Percentiles rank a stretch among this genome's conserved stretches.
Conservation (phyloP, 2,797 vertebrate species). For the Pterois miles region DNA sequence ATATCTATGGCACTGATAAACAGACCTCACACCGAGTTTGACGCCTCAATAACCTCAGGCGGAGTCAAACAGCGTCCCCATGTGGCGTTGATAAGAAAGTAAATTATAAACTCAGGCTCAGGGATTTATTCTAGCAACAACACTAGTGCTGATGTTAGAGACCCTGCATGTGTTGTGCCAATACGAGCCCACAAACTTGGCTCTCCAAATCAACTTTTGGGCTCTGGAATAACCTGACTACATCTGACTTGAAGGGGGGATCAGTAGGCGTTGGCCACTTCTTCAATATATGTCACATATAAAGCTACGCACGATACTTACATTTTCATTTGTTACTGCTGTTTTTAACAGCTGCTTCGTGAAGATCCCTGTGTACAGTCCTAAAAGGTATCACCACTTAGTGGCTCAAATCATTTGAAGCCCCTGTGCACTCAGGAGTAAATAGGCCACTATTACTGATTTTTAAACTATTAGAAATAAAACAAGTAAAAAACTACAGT, state of each 20-base stretch:
- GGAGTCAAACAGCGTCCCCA: conserved; percentile 18
- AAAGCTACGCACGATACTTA: too few species aligned
- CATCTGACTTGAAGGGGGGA: neutral
- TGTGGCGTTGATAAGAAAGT: neutral
- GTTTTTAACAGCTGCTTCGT: neutral
- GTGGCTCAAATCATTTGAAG: neutral
- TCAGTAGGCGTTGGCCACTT: neutral
- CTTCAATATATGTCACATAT: neutral
- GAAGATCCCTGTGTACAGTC: neutral
- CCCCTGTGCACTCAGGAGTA: neutral
- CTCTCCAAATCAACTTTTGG: neutral
- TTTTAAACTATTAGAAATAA: neutral
- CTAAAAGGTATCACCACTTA: neutral
- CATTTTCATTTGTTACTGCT: neutral
- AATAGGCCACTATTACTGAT: neutral
- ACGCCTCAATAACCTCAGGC: neutral
- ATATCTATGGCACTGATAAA: neutral
- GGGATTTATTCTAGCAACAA: neutral
- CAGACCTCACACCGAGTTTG: neutral
- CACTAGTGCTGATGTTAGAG: neutral
- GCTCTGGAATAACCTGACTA: neutral
- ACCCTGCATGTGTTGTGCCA: neutral
- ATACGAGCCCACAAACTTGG: neutral
- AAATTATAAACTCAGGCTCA: neutral
- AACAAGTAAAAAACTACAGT: neutral